Base-by-base conservation (phyloP, 2,113 vertebrate genomes). In the Myrmecophaga tridactyla region DNA sequence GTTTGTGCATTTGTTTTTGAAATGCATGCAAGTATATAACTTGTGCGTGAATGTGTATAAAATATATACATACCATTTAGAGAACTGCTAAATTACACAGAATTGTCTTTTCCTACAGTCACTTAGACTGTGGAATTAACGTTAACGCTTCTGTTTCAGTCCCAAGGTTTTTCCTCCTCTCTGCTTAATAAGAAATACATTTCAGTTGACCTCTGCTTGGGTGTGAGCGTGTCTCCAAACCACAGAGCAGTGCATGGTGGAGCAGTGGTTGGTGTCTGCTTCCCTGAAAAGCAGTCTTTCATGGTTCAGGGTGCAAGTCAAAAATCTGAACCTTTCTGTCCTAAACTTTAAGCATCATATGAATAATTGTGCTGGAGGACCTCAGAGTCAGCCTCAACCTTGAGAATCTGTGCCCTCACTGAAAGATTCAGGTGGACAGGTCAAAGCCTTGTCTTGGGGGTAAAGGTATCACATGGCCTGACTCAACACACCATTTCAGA, bases 181-280 rank as follows among this genome's bases (percentile, higher is more conserved):
- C 76, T 72, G 31, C 70, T 87, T 93, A 91, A n/a, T 31, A 18
- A 4, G 88, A 78, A 80, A 4, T 65, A 36, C 77, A 58, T 83
- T 88, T 84, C 43, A 78, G 51, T 80, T 43, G 46, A 51, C 95
- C 39, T 90, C 10, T 23, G 0, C 0, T 0, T 2, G 39, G 27
- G 25, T 15, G 46, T 11, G 27, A 58, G 43, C 58, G 80, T 36
- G 60, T 88, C 83, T 95, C 94, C 93, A 75, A 82, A 92, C 96
- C 97, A 97, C 91, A 65, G 86, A 94, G 95, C 96, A 95, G 95
- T 72, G 78, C 94, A 48, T 94, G 70, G 80, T 92, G 75, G 96
- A 93, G 93, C 65, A 95, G 91, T 82, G 76, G 81, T 94, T n/a
- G 43, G 58, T 15, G 90, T 73, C 87, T 90, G 11, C 70, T 72